These are phyloP conservation scores for Nyctalus aviator DNA, from an alignment of 2,797 vertebrate species.

Conservation along the genomic window DNA sequence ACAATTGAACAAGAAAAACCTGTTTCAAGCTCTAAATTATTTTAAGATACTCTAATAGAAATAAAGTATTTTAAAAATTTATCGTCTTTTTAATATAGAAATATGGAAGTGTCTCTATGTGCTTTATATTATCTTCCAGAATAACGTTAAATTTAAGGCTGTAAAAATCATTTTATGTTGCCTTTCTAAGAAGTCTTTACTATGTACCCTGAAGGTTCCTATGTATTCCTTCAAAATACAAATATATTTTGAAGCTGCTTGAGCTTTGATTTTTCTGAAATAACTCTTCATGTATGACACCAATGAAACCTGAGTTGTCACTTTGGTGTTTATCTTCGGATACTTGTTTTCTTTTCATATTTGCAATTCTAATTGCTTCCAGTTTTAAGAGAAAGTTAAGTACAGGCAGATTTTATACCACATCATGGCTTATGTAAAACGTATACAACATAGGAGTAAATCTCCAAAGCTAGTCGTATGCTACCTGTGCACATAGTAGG, in stretches of 20 bases:
- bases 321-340: not conserved
- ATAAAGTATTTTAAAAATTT: not conserved
- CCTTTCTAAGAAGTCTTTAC: slow-evolving; percentile 38
- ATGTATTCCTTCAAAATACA: not conserved
- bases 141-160: slow-evolving; percentile 44
- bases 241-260: not conserved
- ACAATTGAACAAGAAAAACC: not conserved
- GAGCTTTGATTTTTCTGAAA: not conserved
- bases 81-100: slow-evolving; percentile 32
- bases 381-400: not conserved
- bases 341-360: not conserved
- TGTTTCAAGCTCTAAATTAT: not conserved
- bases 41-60: not conserved
- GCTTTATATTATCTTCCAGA: slow-evolving; percentile 26
- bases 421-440: not conserved
- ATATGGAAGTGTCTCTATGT: not conserved
- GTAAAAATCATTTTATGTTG: not conserved
- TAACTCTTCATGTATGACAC: not conserved
- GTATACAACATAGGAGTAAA: not conserved
- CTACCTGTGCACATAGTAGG: not conserved
- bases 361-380: not conserved
- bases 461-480: slow-evolving; percentile 1
- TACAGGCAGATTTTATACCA: not conserved
- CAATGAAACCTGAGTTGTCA: not conserved
- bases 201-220: not conserved